Conservation (phyloP, 2,888 invertebrate genomes). For the Troides oblongomaculatus region DNA sequence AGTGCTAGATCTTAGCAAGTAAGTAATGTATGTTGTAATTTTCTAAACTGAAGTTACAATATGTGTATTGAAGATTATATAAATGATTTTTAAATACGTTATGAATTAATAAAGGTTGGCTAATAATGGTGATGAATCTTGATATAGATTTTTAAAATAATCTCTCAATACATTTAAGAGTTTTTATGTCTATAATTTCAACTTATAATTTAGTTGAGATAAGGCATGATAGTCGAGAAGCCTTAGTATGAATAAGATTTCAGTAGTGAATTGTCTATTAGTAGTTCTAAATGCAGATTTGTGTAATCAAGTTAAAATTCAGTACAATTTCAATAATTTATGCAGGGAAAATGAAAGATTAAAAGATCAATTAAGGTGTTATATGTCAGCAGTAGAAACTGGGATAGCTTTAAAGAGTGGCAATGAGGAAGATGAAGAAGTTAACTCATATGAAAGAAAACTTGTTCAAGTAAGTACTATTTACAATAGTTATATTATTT, state of each 20-base stretch:
- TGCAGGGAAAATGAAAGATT: constrained; percentile 89
- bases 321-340: constrained; percentile 28
- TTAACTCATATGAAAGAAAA: constrained; percentile 90
- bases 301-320: neutral
- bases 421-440: constrained; percentile 81
- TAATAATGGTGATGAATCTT: too few species aligned
- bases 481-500: neutral
- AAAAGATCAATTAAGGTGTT: constrained; percentile 91
- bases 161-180: too few species aligned
- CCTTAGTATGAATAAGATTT: too few species aligned
- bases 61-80: neutral
- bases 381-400: constrained; percentile 93
- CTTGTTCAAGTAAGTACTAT: constrained; percentile 85
- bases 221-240: too few species aligned
- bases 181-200: too few species aligned
- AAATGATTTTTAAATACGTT: too few species aligned
- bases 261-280: too few species aligned
- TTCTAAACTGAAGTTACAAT: neutral
- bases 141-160: too few species aligned
- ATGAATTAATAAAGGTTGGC: too few species aligned
- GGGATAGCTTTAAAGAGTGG: constrained; percentile 88
- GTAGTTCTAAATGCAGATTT: too few species aligned
- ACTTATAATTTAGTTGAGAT: too few species aligned
- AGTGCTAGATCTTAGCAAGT: constrained; percentile 83
- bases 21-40: constrained; percentile 34